Evolutionary conservation across 2,113 vertebrate genomes (phyloP), one percentile per base, ranked within the genome.

Genomic region (Cephalopholis sonnerati): DNA sequence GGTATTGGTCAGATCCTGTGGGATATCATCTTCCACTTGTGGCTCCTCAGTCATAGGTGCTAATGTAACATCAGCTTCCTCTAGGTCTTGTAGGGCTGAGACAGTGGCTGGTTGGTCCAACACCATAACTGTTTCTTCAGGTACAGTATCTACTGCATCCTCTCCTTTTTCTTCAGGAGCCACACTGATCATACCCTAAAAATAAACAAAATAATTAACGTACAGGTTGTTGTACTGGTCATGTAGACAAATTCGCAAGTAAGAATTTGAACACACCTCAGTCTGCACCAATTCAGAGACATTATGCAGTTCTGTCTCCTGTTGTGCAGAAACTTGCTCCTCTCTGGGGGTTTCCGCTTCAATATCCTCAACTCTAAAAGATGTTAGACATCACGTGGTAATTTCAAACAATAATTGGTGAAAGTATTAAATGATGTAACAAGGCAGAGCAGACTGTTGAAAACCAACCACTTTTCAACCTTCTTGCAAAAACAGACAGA

Each of bases 321-420:
- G n/a, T 50, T 79, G 59, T 3, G 41, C 61, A 27, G 46, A 69
- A 51, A 32, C 17, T 1, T 53, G 39, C 18, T 90, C 79, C 16
- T 83, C 55, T 62, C 41, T 59, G 5, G 77, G 74, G 3, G 72
- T 77, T 61, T 89, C 84, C 68, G 90, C 77, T 59, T 91, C 91
- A 79, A 87, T 85, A 39, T 91, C 90, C 57, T 94, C 89, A 24
- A 93, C 80, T 82, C 94, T 95, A 53, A 50, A 67, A 63, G 36
- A 29, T 27, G 17, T 36, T 3, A 69, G 22, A 83, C 0, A 76
- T 18, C 22, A 70, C 4, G n/a, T 48, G 3, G 50, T 65, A 57
- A n/a, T 36, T 54, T 69, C 24, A 39, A 27, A 16, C 7, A 54
- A 57, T 48, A n/a, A 5, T 29, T 6, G 41, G 5, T 32, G 2